Evolutionary conservation across 2,888 invertebrate species (phyloP).

Genomic region (Isoperla grammatica): DNA sequence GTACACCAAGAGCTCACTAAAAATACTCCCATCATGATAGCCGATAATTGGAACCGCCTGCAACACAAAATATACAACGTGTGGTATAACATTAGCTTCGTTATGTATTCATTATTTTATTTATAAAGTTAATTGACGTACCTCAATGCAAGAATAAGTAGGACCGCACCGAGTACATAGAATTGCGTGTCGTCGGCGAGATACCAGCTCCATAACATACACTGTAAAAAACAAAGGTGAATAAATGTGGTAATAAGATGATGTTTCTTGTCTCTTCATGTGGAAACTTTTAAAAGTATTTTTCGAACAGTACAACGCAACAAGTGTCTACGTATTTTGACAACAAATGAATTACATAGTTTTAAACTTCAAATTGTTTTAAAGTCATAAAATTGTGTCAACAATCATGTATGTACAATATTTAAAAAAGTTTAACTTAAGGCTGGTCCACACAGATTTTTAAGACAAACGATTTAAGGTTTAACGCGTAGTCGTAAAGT

Average conservation of each 20-base stretch:
- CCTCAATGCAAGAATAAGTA: slow-evolving; percentile 71
- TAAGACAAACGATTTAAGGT: too few relatives aligned
- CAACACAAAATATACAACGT: slow-evolving; percentile 30
- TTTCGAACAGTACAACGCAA: too few relatives aligned
- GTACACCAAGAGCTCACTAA: slow-evolving; percentile 72
- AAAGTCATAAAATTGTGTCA: too few relatives aligned
- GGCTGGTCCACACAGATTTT: too few relatives aligned
- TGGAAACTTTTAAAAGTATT: too few relatives aligned
- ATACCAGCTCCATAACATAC: slow-evolving; percentile 91
- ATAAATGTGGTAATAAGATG: background rate
- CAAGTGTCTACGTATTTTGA: too few relatives aligned
- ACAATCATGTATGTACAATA: too few relatives aligned
- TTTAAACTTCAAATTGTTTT: too few relatives aligned
- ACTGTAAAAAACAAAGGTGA: slow-evolving; percentile 49
- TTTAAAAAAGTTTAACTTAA: too few relatives aligned
- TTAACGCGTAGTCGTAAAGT: too few relatives aligned
- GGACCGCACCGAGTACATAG: slow-evolving; percentile 73
- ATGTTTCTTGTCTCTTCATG: background rate
- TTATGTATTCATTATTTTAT: background rate
- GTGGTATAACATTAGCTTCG: background rate
- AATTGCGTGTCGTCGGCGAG: slow-evolving; percentile 83
- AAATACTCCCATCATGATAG: slow-evolving; percentile 57
- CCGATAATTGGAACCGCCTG: slow-evolving; percentile 74
- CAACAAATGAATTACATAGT: background rate
- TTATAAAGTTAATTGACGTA: slow-evolving; percentile 33